Percentiles rank a stretch among this genome's conserved stretches.
phyloP scores from a whole-genome alignment of 1,140 invertebrate species.

The Temnothorax longispinosus region DNA sequence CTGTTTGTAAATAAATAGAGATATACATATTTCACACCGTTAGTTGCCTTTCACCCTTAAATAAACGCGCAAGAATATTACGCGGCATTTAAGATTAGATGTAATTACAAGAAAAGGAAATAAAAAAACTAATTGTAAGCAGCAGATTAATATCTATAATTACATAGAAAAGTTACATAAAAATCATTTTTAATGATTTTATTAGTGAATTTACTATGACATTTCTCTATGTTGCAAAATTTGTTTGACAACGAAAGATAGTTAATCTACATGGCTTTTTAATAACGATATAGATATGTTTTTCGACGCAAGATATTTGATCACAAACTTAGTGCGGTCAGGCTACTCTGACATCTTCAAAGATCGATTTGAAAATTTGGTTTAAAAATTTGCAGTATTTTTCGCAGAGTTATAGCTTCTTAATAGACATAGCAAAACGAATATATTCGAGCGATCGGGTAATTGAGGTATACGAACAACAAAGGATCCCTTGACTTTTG shows the following conservation, averaged over 20 bases:
- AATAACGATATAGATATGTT: not conserved
- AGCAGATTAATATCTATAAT: not conserved
- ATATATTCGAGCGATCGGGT: too few relatives aligned
- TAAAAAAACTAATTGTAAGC: not conserved
- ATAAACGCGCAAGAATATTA: not conserved
- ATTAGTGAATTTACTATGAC: not conserved
- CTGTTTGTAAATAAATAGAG: conserved; percentile 11
- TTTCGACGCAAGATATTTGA: not conserved
- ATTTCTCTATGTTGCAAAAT: not conserved
- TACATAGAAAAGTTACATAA: not conserved
- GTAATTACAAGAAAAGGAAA: not conserved
- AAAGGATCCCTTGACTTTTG: too few relatives aligned
- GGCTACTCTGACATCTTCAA: too few relatives aligned
- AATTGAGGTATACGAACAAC: too few relatives aligned
- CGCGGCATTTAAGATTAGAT: conserved; percentile 12
- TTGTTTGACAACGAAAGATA: not conserved
- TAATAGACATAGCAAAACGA: too few relatives aligned
- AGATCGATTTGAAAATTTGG: too few relatives aligned
- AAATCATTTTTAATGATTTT: not conserved
- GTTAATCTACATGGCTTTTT: not conserved
- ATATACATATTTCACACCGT: conserved; percentile 11
- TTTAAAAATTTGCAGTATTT: too few relatives aligned
- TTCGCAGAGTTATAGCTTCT: too few relatives aligned
- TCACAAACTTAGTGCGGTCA: too few relatives aligned
- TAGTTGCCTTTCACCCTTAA: conserved; percentile 18